A percentile compares a stretch with the other conserved stretches of the same genome.
These are phyloP conservation scores for Elgaria multicarinata DNA, from an alignment of 2,113 vertebrate species.

Conservation along the genomic window DNA sequence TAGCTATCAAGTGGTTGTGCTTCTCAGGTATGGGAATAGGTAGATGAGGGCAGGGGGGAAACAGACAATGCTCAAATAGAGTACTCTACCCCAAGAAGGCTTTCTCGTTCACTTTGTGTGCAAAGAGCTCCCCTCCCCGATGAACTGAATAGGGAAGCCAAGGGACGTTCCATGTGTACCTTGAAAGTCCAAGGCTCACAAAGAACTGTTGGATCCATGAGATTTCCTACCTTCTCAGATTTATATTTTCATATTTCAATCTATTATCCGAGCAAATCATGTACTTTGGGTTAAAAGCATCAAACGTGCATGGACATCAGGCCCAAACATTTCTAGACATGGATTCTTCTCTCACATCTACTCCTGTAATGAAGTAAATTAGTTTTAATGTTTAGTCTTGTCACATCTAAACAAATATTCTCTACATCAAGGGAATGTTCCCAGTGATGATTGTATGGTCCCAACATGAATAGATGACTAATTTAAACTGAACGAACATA, in stretches of 20 bases:
- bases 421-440: no score
- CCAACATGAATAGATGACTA: no score
- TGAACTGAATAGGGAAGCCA: neutral
- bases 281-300: no score
- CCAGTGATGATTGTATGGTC: no score
- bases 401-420: no score
- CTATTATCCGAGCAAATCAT: neutral
- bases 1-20: neutral
- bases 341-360: no score
- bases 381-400: no score
- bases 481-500: no score
- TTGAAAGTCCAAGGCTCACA: neutral
- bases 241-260: neutral
- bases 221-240: neutral
- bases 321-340: no score
- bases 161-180: neutral
- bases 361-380: no score
- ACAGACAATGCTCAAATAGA: neutral
- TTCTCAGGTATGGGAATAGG: neutral
- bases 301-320: no score
- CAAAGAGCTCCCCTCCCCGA: neutral
- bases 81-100: neutral
- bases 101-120: neutral
- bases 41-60: neutral
- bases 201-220: neutral